phyloP scores from a whole-genome alignment of 2,888 invertebrate genomes.

The Seira musarum region DNA sequence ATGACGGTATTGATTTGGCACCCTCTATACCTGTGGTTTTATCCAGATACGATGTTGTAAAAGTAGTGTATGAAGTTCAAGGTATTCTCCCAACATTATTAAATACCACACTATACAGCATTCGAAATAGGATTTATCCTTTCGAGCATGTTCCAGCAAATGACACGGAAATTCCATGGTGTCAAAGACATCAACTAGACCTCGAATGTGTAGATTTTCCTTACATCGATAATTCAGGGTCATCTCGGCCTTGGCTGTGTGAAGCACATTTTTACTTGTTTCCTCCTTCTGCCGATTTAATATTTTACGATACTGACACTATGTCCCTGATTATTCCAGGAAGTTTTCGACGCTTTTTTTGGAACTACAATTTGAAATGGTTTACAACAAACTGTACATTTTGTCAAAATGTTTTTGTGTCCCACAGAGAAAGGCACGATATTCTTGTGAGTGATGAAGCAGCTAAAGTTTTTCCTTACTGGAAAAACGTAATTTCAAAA shows the following conservation, averaged over 20 bases:
- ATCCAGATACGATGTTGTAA: conserved; percentile 24
- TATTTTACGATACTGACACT: conserved; percentile 16
- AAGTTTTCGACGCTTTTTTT: conserved; percentile 5
- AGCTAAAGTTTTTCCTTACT: background rate
- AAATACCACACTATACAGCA: background rate
- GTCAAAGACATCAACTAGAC: background rate
- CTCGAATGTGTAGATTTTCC: conserved; percentile 28
- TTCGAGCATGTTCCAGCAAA: background rate
- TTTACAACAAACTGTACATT: background rate
- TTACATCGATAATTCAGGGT: background rate
- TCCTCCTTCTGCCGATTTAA: conserved; percentile 15
- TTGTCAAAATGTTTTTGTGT: background rate
- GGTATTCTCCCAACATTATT: background rate
- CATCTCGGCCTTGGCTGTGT: conserved; percentile 23
- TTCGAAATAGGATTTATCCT: background rate
- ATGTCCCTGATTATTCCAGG: conserved; percentile 5
- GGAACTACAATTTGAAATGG: background rate
- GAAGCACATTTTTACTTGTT: too few relatives aligned
- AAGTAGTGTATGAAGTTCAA: background rate
- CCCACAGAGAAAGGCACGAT: conserved; percentile 3
- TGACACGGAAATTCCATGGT: background rate
- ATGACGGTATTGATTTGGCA: background rate
- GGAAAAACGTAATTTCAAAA: background rate
- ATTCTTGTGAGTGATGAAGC: conserved; percentile 3
- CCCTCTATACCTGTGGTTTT: background rate